These are phyloP conservation scores for Cyclura pinguis DNA, from an alignment of 2,797 vertebrate species.

Conservation along the genomic window DNA sequence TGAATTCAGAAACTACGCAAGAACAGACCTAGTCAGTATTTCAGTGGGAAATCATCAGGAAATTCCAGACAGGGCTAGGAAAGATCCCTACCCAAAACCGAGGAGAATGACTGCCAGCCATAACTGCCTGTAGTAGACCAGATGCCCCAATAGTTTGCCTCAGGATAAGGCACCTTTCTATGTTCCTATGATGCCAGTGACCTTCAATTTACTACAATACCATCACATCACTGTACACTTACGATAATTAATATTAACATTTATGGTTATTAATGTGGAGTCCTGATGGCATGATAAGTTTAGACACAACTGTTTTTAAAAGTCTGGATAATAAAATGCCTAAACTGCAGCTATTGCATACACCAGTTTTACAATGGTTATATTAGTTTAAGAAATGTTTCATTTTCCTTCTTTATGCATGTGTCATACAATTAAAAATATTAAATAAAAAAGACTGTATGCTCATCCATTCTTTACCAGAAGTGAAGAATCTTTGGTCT, in stretches of 20 bases:
- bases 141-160: no score
- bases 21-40: no score
- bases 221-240: not conserved
- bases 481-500: no score
- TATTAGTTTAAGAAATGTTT: not conserved
- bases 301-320: not conserved
- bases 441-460: not conserved
- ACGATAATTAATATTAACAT: not conserved
- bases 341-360: not conserved
- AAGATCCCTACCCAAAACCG: no score
- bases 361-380: not conserved
- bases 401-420: not conserved
- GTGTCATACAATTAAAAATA: not conserved
- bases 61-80: no score
- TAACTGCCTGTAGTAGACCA: no score
- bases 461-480: not conserved
- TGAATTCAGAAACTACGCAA: no score
- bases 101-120: no score
- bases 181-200: not conserved
- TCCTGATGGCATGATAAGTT: not conserved
- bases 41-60: no score
- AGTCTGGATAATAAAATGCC: no score
- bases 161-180: no score
- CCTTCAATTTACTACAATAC: not conserved
- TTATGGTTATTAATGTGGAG: not conserved